Percentiles rank a stretch among this genome's conserved stretches.
Evolutionary conservation across 1,140 invertebrate species (phyloP).

Genomic region (Scaptomyza hsui): DNA sequence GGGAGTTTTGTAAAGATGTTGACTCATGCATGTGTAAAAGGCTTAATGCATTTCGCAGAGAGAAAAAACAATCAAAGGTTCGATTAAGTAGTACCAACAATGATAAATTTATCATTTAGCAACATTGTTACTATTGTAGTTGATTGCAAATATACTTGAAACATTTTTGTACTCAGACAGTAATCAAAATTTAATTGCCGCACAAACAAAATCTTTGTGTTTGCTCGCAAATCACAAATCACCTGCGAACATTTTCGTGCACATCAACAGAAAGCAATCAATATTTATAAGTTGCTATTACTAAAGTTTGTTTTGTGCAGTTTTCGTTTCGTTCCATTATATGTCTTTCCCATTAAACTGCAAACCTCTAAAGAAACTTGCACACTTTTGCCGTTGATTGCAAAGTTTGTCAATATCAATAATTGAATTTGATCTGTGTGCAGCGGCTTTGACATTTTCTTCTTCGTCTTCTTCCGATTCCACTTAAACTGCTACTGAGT

Average conservation of each 20-base stretch:
- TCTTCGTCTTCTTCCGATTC: neutral
- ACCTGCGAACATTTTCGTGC: constrained; percentile 23
- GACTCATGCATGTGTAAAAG: neutral
- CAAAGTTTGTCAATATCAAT: constrained; percentile 49
- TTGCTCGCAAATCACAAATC: constrained; percentile 18
- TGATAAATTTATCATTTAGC: neutral
- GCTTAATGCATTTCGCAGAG: neutral
- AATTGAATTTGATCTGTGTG: constrained; percentile 3
- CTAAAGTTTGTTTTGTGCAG: constrained; percentile 47
- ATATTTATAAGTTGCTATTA: constrained; percentile 61
- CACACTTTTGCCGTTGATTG: constrained; percentile 1
- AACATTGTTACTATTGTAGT: neutral
- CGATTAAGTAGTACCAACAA: neutral
- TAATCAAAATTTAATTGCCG: constrained; percentile 34
- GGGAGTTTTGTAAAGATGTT: neutral
- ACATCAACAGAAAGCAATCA: constrained; percentile 50
- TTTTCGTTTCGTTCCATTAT: neutral
- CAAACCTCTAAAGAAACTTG: constrained; percentile 6
- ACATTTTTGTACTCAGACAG: no score
- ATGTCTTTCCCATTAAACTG: neutral
- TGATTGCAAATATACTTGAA: neutral
- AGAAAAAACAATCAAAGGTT: neutral
- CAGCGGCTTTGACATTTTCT: no score
- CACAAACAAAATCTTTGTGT: constrained; percentile 21
- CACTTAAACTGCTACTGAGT: neutral